Conservation (phyloP, 2,888 invertebrate genomes). For the Pyrgus malvae region DNA sequence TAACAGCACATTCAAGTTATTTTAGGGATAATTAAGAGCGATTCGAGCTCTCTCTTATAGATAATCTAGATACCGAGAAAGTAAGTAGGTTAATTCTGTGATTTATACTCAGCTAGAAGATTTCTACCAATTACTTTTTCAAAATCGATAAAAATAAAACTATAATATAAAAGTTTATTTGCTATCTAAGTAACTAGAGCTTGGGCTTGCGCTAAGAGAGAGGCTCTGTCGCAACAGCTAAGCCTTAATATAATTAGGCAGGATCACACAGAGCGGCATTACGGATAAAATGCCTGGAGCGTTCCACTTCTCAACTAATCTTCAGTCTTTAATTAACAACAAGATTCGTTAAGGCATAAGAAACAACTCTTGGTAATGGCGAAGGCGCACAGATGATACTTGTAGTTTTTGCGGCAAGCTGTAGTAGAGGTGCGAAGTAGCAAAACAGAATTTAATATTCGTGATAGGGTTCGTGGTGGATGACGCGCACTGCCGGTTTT, state of each 20-base stretch:
- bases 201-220: slow-evolving; percentile 16
- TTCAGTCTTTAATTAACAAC: too few relatives aligned
- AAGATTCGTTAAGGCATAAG: too few relatives aligned
- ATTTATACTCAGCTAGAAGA: too few relatives aligned
- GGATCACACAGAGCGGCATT: slow-evolving; percentile 26
- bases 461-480: slow-evolving; percentile 82
- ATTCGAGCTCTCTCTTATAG: too few relatives aligned
- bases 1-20: too few relatives aligned
- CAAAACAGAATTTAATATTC: slow-evolving; percentile 83
- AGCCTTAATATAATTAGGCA: slow-evolving; percentile 26
- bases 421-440: slow-evolving; percentile 78
- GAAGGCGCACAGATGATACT: slow-evolving; percentile 20
- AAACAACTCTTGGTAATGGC: too few relatives aligned
- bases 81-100: too few relatives aligned
- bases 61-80: too few relatives aligned
- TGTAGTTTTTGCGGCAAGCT: slow-evolving; percentile 55
- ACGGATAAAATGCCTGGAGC: slow-evolving; percentile 23
- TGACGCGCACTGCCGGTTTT: slow-evolving; percentile 79
- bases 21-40: too few relatives aligned
- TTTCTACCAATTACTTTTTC: too few relatives aligned
- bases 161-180: too few relatives aligned
- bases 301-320: slow-evolving; percentile 11
- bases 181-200: slow-evolving; percentile 6
- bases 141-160: too few relatives aligned
- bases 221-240: slow-evolving; percentile 22